These are phyloP conservation scores for Propithecus perrieri DNA, from an alignment of 2,797 vertebrate genomes.

Conservation along the genomic window DNA sequence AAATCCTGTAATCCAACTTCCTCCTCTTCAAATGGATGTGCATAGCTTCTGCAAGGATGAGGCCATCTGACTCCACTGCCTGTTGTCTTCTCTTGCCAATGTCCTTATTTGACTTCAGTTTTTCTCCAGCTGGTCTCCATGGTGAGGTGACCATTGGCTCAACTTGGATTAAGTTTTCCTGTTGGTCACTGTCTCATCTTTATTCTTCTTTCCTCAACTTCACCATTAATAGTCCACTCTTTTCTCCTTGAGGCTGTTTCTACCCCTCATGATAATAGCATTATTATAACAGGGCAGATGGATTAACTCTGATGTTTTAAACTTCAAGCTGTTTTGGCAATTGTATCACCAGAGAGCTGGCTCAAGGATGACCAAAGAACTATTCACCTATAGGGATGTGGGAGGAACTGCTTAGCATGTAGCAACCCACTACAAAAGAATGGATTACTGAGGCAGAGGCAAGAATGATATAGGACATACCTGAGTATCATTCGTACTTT, in stretches of 20 bases:
- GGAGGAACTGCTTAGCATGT: not conserved
- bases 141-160: not conserved
- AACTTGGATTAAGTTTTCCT: not conserved
- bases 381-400: not conserved
- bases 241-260: not conserved
- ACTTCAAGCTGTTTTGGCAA: constrained; percentile 11
- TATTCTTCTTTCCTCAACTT: constrained; percentile 36
- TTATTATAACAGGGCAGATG: constrained; percentile 11
- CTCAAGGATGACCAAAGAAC: constrained; percentile 3
- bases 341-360: not conserved
- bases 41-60: constrained; percentile 43
- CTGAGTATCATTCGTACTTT: not conserved
- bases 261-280: not conserved
- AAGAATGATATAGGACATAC: not conserved
- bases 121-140: not conserved
- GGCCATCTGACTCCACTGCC: constrained; percentile 67
- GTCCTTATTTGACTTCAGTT: constrained; percentile 60
- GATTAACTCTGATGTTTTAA: constrained; percentile 51
- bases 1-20: constrained; percentile 65
- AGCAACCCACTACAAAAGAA: not conserved
- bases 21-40: constrained; percentile 64
- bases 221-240: not conserved
- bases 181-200: not conserved
- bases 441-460: not conserved
- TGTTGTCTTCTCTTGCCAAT: constrained; percentile 2